A percentile compares a stretch with the other conserved stretches of the same genome.
Conservation (phyloP, 2,113 vertebrate genomes). For the Cryptotis parvus region DNA sequence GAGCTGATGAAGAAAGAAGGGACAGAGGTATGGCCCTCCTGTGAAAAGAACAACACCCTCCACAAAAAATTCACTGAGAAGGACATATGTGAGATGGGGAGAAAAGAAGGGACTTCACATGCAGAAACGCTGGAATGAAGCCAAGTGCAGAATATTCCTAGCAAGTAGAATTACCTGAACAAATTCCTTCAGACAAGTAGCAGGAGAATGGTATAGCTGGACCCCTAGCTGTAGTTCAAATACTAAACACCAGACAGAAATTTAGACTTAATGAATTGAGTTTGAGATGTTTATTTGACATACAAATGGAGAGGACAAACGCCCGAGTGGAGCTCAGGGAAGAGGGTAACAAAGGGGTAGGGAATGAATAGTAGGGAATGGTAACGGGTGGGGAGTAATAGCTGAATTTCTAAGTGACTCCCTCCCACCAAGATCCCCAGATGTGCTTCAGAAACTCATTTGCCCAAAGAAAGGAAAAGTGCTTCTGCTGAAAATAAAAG, state of each 20-base stretch:
- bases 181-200: background rate
- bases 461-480: too few relatives aligned
- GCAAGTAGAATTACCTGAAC: background rate
- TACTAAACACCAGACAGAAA: constrained; percentile 6
- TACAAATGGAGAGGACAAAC: background rate
- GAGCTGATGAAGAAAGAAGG: background rate
- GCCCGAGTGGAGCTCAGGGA: background rate
- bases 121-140: background rate
- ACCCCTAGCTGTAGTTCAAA: background rate
- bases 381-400: background rate
- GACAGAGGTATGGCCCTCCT: background rate
- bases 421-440: background rate
- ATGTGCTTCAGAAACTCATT: background rate
- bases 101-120: background rate
- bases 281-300: background rate
- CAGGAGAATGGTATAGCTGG: background rate
- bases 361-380: too few relatives aligned
- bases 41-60: background rate
- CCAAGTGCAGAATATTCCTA: background rate
- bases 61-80: background rate
- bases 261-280: background rate
- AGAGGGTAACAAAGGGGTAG: background rate
- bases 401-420: background rate
- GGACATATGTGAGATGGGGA: background rate
- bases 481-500: background rate